Conservation (phyloP, 2,888 invertebrate genomes). For the Sarcophaga rosellei region DNA sequence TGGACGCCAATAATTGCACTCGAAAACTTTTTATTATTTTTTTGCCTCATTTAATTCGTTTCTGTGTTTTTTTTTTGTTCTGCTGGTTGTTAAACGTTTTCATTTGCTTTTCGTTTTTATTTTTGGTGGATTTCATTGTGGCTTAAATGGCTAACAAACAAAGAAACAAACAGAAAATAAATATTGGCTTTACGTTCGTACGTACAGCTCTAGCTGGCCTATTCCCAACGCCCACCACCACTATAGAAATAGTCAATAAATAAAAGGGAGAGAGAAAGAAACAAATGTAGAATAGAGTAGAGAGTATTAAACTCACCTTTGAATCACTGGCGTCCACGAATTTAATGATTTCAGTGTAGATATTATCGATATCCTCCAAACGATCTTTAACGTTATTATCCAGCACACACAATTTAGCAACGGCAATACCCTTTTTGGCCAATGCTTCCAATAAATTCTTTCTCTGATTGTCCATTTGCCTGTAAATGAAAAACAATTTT, state of each 20-base stretch:
- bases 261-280: background rate
- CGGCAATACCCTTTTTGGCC: constrained; percentile 87
- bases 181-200: background rate
- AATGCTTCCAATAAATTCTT: constrained; percentile 90
- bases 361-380: constrained; percentile 84
- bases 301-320: constrained; percentile 83
- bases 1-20: constrained; percentile 8
- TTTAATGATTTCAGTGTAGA: constrained; percentile 88
- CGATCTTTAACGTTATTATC: constrained; percentile 78
- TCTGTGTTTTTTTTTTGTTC: constrained; percentile 19
- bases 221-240: background rate
- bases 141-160: background rate
- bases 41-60: constrained; percentile 4
- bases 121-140: background rate
- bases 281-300: background rate
- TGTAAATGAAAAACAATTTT: constrained; percentile 75
- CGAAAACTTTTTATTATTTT: background rate
- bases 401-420: constrained; percentile 84
- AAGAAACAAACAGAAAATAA: background rate
- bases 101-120: background rate
- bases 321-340: constrained; percentile 90
- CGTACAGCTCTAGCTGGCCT: background rate
- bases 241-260: background rate
- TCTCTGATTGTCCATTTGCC: constrained; percentile 93
- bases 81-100: constrained; percentile 9